Evolutionary conservation across 1,140 invertebrate species (phyloP), one percentile per base, ranked within the genome.

Genomic region (Acromyrmex heyeri): DNA sequence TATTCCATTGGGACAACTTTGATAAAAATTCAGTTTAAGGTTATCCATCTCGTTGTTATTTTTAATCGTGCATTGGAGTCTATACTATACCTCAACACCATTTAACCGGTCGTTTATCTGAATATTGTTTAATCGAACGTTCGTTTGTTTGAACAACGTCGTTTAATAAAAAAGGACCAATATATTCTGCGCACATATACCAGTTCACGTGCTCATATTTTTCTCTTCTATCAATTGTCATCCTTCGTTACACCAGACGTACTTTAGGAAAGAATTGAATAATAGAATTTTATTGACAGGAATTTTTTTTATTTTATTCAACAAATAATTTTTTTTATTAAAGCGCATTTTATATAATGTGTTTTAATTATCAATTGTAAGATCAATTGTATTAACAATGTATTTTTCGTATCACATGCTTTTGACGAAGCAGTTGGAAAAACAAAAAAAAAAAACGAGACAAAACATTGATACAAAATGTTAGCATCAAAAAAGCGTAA

Each of bases 121-220:
- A 82, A 48, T 73, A 48, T 73, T 59, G 79, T 73, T 82, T 70
- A 81, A 81, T 81, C 64, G 30, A 57, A 55, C 77, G 27, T 69
- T 61, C 27, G 34, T 12, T 82, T 48, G 24, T 82, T 82, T 82
- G 53, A 73, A 73, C 67, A 82, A 10, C 24, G 67, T 73, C 38
- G 38, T 82, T 82, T 82, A 61, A 24, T 24, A 72, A 82, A 82
- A 70, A 27, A 64, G 24, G 18, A 30, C 6, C 64, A 21, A 73
- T 50, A 50, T 61, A 50, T 61, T 44, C 38, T 44, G 21, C n/a
- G 27, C 24, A 61, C n/a, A 61, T 48, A 59, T 57, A 18, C 27
- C 21, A 18, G 55, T 82, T 30, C 21, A n/a, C 38, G 21, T 27
- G 21, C 27, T 70, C 53, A 73, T 72, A 73, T 82, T 73, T 82